A percentile compares a stretch with the other conserved stretches of the same genome.
Conservation (phyloP, 2,888 invertebrate genomes). For the Sinhomidia bicolor region DNA sequence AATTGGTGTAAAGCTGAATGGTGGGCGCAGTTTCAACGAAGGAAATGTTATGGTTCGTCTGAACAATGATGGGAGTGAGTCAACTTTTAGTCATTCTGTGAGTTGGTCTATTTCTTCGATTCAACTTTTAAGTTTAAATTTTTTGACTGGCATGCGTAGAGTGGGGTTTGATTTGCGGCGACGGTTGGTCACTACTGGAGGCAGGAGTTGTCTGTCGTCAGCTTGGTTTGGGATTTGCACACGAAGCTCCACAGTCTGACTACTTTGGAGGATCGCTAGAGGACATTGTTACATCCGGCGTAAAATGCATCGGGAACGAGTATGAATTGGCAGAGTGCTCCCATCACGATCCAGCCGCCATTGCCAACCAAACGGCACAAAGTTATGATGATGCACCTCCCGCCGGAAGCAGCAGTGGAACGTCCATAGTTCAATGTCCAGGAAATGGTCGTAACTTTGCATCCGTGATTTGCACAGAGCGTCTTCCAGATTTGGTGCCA, state of each 20-base stretch:
- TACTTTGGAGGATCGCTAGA: not conserved
- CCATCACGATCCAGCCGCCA: not conserved
- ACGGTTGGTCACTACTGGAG: constrained; percentile 31
- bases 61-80: not conserved
- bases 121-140: too few relatives aligned
- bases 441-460: constrained; percentile 34
- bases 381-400: too few relatives aligned
- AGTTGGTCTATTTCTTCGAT: too few relatives aligned
- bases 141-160: too few relatives aligned
- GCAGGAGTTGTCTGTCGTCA: constrained; percentile 28
- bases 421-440: not conserved
- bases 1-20: constrained; percentile 22
- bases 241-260: constrained; percentile 38
- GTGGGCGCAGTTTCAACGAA: not conserved
- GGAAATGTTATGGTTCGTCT: constrained; percentile 36
- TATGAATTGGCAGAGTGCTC: constrained; percentile 14
- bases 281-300: constrained; percentile 15
- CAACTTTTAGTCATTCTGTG: too few relatives aligned
- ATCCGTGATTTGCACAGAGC: not conserved
- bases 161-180: constrained; percentile 21
- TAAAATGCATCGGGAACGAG: constrained; percentile 21
- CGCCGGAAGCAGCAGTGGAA: not conserved
- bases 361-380: too few relatives aligned
- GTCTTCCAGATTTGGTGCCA: constrained; percentile 13
- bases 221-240: not conserved